Base-by-base conservation (phyloP, 2,888 invertebrate genomes). In the Aricia artaxerxes region DNA sequence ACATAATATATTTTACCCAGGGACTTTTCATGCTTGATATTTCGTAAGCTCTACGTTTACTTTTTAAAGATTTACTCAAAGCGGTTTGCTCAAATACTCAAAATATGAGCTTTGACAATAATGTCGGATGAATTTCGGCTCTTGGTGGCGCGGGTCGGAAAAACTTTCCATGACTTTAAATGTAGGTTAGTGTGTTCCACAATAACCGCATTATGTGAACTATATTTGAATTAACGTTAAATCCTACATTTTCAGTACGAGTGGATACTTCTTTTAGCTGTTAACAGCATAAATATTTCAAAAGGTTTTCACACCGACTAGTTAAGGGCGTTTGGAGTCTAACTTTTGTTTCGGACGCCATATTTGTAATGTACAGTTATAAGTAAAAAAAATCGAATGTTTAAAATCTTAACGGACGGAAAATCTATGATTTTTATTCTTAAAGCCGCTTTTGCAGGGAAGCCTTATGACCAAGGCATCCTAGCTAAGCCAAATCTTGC, bases 101-200 rank as follows among this genome's bases (percentile, higher is more conserved):
- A 69, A 69, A 69, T 69, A 69, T 35, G 69, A 69, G 69, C 69
- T 69, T 35, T 69, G 69, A 69, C 35, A 69, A 69, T 64, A 64
- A 64, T 69, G 35, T 35, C 69, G 69, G 69, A 38, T 38, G 35
- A 69, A 69, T 69, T 69, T 69, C 16, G 69, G 69, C 35, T 64
- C 64, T 31, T 64, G 31, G 31, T 24, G 31, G 35, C 69, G 35
- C 69, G 69, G 35, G 35, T 69, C 35, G 69, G 69, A 38, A 69
- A 69, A 69, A 69, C 69, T 69, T 38, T 35, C 4, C 38, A 69
- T 69, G 69, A 69, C 35, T 69, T 69, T 13, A 6, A 69, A 69
- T 38, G 69, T 69, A 35, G 69, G 69, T 69, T 69, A 69, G 69
- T 69, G 31, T 69, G 38, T 38, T 5, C 24, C 38, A 69, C 69